Base-by-base conservation (phyloP, 2,113 vertebrate species). In the Actenoides hombroni region DNA sequence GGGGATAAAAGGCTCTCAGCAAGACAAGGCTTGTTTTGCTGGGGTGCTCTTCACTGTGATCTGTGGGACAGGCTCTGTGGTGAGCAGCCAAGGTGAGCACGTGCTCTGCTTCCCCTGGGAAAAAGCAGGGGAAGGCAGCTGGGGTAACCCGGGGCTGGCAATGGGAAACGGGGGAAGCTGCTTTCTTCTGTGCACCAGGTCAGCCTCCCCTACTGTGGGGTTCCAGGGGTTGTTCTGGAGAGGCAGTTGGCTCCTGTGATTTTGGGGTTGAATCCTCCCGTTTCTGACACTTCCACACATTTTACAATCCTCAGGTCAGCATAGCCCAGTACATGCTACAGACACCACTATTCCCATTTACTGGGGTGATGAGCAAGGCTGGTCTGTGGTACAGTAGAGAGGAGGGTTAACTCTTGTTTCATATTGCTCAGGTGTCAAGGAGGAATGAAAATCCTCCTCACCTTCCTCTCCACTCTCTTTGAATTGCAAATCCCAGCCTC, bases 21-120 rank as follows among this genome's bases (percentile, higher is more conserved):
- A 46, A 46, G 25, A 1, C 3, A 11, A 6, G 11, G 31, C 56
- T 57, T 12, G 31, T 3, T 69, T 53, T 26, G 51, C 51, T 53
- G 51, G 51, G 26, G 51, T 28, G 25, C 7, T 5, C 2, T 33
- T 39, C 31, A 6, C 49, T 53, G n/a, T 31, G 26, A 4, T 3
- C 1, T 0, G 16, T 3, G 13, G 31, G 33, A 19, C 0, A 2
- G 40, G 33, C 15, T 56, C 15, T n/a, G 42, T 0, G 2, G 29
- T 0, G 42, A 53, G 49, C 14, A 5, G 48, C 42, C 20, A 5
- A 75, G 68, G 69, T 64, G 57, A 81, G 61, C 2, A 0, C 0
- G 0, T 20, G 33, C 10, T 63, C n/a, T 29, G 11, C 16, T 57
- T 63, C 6, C 9, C 17, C 2, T 11, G 9, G 23, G 9, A 19